phyloP scores from a whole-genome alignment of 2,888 invertebrate genomes.

The Nesidiocoris tenuis region DNA sequence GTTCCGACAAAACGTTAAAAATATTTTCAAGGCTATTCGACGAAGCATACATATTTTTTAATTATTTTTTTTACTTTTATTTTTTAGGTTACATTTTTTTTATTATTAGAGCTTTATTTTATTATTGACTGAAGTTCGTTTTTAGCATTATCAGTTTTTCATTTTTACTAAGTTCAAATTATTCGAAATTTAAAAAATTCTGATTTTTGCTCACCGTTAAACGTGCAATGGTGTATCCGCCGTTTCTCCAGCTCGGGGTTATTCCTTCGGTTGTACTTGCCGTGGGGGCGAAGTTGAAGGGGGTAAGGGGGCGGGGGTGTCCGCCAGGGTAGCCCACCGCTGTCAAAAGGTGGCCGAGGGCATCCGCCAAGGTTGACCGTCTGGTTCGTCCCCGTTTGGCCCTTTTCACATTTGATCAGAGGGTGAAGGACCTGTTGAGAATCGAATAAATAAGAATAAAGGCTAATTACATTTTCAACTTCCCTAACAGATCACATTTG shows the following conservation, averaged over 20 bases:
- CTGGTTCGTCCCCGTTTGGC: constrained; percentile 30
- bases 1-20: too few species aligned
- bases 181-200: too few species aligned
- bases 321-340: constrained; percentile 47
- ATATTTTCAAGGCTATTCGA: too few species aligned
- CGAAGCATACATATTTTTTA: too few species aligned
- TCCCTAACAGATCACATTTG: too few species aligned
- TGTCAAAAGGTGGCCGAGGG: constrained; percentile 52
- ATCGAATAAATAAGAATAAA: background rate
- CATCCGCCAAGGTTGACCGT: constrained; percentile 25
- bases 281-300: constrained; percentile 69
- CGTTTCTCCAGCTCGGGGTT: constrained; percentile 96
- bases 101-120: too few species aligned
- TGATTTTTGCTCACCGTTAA: constrained; percentile 74
- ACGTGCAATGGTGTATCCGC: constrained; percentile 94
- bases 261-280: constrained; percentile 89
- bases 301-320: constrained; percentile 50
- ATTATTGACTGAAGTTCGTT: too few species aligned
- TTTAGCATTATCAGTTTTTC: too few species aligned
- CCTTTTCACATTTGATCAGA: constrained; percentile 47
- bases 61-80: too few species aligned
- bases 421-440: constrained; percentile 47
- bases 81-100: too few species aligned
- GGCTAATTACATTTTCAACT: too few species aligned
- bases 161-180: too few species aligned